Conservation (phyloP, 2,888 invertebrate genomes). For the Oeneis ivallda region DNA sequence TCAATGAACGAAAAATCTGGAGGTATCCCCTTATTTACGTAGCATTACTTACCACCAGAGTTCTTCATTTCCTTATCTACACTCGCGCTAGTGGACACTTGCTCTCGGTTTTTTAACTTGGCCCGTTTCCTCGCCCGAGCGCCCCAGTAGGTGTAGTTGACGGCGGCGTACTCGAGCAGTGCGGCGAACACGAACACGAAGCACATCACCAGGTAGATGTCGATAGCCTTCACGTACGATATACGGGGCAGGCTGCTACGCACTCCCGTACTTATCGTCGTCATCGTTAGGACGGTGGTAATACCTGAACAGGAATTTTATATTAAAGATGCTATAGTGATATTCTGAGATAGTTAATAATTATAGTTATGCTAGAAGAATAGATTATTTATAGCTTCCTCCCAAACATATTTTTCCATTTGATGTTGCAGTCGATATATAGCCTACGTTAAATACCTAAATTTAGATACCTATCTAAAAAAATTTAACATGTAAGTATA, state of each 20-base stretch:
- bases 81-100: slow-evolving; percentile 70
- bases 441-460: too few relatives aligned
- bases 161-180: slow-evolving; percentile 96
- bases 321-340: too few relatives aligned
- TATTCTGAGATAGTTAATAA: too few relatives aligned
- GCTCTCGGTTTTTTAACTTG: slow-evolving; percentile 87
- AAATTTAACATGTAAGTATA: too few relatives aligned
- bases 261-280: slow-evolving; percentile 98
- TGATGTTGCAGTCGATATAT: too few relatives aligned
- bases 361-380: too few relatives aligned
- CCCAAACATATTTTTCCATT: too few relatives aligned
- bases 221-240: slow-evolving; percentile 99
- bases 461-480: too few relatives aligned
- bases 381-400: too few relatives aligned
- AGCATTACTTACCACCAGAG: slow-evolving; percentile 56
- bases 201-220: slow-evolving; percentile 99
- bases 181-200: slow-evolving; percentile 99
- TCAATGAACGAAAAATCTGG: too few relatives aligned
- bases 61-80: slow-evolving; percentile 82
- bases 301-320: slow-evolving; percentile 85
- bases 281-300: slow-evolving; percentile 99
- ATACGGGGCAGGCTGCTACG: slow-evolving; percentile 97
- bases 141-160: slow-evolving; percentile 99
- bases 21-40: too few relatives aligned
- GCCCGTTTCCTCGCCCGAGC: slow-evolving; percentile 96